These are phyloP conservation scores for Synaphobranchus kaupii DNA, from an alignment of 2,797 vertebrate species.

Conservation along the genomic window DNA sequence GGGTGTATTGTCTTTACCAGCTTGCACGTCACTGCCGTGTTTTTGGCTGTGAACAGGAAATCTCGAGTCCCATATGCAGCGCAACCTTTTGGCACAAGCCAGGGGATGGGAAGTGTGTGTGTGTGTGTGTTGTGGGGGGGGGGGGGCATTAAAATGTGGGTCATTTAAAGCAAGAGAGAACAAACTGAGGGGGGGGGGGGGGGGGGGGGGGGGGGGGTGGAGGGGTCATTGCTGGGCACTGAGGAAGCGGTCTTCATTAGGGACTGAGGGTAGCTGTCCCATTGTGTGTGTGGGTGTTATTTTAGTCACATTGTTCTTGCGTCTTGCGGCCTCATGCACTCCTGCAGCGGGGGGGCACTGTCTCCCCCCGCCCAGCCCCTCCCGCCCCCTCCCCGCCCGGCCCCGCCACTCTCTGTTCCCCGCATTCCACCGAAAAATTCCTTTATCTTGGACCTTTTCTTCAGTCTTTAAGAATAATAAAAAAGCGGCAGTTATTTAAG, in stretches of 20 bases:
- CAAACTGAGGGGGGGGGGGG: conserved; percentile 56
- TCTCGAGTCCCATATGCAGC: conserved; percentile 74
- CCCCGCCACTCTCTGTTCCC: not conserved
- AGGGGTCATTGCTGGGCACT: conserved; percentile 44
- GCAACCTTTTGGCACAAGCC: conserved; percentile 80
- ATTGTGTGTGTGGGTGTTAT: conserved; percentile 58
- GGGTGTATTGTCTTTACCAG: conserved; percentile 71
- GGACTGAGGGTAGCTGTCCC: conserved; percentile 44
- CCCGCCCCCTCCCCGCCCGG: not conserved
- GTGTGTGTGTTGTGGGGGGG: conserved; percentile 33
- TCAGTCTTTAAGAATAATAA: not conserved
- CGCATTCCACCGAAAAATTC: not conserved
- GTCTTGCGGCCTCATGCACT: not conserved
- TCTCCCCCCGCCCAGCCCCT: not conserved
- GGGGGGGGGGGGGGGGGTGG: conserved; percentile 32
- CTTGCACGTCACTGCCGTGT: conserved; percentile 72
- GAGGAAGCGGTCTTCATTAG: conserved; percentile 58
- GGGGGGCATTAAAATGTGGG: conserved; percentile 67
- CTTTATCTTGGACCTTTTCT: not conserved
- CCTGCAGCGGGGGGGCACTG: not conserved
- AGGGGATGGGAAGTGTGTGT: conserved; percentile 73
- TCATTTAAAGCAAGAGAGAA: conserved; percentile 74
- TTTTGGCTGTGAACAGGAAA: conserved; percentile 78
- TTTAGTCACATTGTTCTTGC: conserved; percentile 58
- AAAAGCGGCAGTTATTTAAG: not conserved